Percentiles rank a stretch among this genome's conserved stretches.
Conservation (phyloP, 2,888 invertebrate genomes). For the Teleiodes luculella region DNA sequence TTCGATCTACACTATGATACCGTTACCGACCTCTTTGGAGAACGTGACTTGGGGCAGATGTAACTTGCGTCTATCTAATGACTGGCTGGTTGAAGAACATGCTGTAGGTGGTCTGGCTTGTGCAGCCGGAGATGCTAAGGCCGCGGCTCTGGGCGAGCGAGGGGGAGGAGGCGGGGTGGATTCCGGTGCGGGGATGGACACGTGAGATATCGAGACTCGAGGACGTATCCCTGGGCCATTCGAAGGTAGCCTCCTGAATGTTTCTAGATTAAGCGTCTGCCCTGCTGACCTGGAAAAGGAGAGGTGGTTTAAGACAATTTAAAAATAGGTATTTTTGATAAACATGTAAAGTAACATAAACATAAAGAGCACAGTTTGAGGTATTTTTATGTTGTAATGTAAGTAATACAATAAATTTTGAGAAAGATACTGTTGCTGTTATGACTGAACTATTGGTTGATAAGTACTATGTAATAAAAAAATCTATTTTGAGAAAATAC, state of each 20-base stretch:
- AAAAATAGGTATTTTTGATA: too few species aligned
- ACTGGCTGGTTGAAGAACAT: constrained; percentile 83
- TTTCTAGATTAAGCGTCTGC: constrained; percentile 83
- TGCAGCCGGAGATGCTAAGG: constrained; percentile 60
- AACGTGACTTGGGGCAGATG: constrained; percentile 90
- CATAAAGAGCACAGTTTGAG: too few species aligned
- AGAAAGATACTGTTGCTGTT: too few species aligned
- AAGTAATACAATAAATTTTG: too few species aligned
- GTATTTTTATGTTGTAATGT: too few species aligned
- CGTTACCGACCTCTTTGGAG: constrained; percentile 94
- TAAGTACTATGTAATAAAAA: too few species aligned
- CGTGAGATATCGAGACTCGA: constrained; percentile 42
- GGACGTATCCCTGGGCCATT: constrained; percentile 57
- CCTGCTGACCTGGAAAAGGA: constrained; percentile 81
- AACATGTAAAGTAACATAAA: too few species aligned
- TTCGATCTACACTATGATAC: constrained; percentile 84
- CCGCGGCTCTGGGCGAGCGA: constrained; percentile 56
- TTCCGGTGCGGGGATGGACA: constrained; percentile 53
- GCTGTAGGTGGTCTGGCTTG: constrained; percentile 82
- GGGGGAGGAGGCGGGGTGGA: constrained; percentile 66
- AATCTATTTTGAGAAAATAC: too few species aligned
- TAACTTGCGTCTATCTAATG: constrained; percentile 80
- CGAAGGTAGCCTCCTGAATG: constrained; percentile 80
- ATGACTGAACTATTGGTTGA: too few species aligned
- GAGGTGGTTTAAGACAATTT: too few species aligned